Percentiles rank a stretch among this genome's conserved stretches.
These are phyloP conservation scores for Lagria hirta DNA, from an alignment of 2,888 invertebrate species.

Conservation along the genomic window DNA sequence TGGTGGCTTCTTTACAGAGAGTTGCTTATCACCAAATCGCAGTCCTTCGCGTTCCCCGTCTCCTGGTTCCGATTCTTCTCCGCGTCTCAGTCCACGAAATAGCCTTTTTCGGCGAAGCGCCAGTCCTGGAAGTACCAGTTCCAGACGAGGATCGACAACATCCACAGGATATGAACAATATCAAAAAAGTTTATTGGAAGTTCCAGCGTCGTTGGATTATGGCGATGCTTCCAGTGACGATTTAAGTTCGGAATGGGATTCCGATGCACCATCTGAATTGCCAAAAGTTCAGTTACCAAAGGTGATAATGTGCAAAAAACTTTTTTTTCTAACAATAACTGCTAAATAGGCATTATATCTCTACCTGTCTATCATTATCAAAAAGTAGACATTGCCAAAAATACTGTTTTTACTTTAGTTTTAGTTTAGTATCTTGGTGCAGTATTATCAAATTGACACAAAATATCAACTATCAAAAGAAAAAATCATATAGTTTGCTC, in stretches of 20 bases:
- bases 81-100: conserved; percentile 39
- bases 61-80: conserved; percentile 38
- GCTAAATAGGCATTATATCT: too few species aligned
- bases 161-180: conserved; percentile 73
- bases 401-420: too few species aligned
- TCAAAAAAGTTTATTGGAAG: conserved; percentile 73
- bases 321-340: too few species aligned
- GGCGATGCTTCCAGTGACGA: conserved; percentile 91
- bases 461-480: too few species aligned
- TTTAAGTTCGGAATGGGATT: conserved; percentile 90
- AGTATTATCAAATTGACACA: too few species aligned
- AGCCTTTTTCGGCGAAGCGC: conserved; percentile 40
- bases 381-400: too few species aligned
- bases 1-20: conserved; percentile 28
- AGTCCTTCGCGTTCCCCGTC: conserved; percentile 43
- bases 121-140: conserved; percentile 43
- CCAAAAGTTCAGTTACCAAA: conserved; percentile 30
- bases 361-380: too few species aligned
- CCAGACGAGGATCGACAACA: conserved; percentile 42
- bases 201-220: conserved; percentile 76
- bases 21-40: conserved; percentile 33
- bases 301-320: too few species aligned
- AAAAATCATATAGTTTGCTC: too few species aligned
- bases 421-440: too few species aligned
- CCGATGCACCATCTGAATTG: conserved; percentile 69